Conservation (phyloP, 2,888 invertebrate species). For the Lymantria monacha region DNA sequence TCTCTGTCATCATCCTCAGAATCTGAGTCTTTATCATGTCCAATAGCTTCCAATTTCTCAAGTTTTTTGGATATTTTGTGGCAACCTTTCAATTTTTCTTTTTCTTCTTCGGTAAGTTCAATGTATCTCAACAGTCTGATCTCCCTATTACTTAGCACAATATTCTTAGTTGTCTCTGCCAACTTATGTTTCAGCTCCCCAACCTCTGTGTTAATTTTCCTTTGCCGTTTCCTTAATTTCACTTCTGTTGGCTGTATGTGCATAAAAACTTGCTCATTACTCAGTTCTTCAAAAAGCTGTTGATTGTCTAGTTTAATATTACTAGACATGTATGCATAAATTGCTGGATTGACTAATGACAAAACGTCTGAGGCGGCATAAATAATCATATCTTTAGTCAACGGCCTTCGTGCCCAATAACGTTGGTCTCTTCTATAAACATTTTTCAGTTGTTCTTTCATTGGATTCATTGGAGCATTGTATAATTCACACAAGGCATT, state of each 20-base stretch:
- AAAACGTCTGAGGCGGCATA: conserved; percentile 95
- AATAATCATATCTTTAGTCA: conserved; percentile 94
- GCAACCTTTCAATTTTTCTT: conserved; percentile 94
- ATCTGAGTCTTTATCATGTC: conserved; percentile 89
- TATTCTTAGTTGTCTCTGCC: conserved; percentile 90
- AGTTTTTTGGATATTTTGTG: conserved; percentile 96
- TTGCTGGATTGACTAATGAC: conserved; percentile 91
- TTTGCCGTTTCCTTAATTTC: conserved; percentile 92
- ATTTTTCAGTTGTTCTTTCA: conserved; percentile 94
- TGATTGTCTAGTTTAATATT: conserved; percentile 88
- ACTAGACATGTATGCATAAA: conserved; percentile 86
- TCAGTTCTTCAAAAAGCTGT: conserved; percentile 89
- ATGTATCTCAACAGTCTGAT: conserved; percentile 93
- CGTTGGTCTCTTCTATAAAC: conserved; percentile 92
- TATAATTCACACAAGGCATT: conserved; percentile 95
- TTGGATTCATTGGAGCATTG: conserved; percentile 93
- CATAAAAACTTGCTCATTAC: conserved; percentile 93
- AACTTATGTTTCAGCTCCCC: conserved; percentile 92
- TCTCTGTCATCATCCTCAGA: conserved; percentile 88
- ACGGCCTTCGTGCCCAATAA: conserved; percentile 94
- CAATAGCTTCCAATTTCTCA: conserved; percentile 92
- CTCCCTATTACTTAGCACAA: conserved; percentile 95
- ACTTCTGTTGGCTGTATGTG: conserved; percentile 93
- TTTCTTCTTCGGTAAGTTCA: conserved; percentile 95
- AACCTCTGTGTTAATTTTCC: conserved; percentile 95